phyloP scores from a whole-genome alignment of 2,888 invertebrate species.

The Cerastis leucographa region DNA sequence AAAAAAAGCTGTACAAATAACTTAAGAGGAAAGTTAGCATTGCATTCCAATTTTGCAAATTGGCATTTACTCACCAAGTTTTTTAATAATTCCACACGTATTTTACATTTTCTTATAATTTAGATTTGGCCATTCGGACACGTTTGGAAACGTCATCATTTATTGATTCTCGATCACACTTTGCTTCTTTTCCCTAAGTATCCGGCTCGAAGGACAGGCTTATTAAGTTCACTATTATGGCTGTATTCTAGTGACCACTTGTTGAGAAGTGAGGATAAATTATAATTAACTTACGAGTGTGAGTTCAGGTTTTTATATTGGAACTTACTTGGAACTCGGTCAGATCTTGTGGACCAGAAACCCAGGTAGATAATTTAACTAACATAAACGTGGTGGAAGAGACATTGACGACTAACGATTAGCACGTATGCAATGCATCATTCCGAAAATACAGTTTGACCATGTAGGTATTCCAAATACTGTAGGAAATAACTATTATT shows the following conservation, averaged over 20 bases:
- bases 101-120: background rate
- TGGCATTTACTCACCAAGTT: too few species aligned
- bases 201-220: conserved; percentile 2
- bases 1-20: background rate
- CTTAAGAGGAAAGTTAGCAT: too few species aligned
- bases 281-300: background rate
- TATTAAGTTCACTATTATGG: conserved; percentile 18
- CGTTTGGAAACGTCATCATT: background rate
- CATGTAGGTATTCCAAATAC: too few species aligned
- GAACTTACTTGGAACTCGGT: background rate
- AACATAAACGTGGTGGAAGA: background rate
- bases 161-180: conserved; percentile 17
- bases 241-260: conserved; percentile 28
- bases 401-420: too few species aligned
- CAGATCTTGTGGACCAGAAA: background rate
- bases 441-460: too few species aligned
- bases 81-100: background rate
- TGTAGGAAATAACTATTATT: too few species aligned
- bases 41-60: too few species aligned
- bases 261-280: conserved; percentile 17
- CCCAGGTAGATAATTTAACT: background rate
- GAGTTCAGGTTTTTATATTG: background rate
- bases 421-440: too few species aligned
- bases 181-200: background rate
- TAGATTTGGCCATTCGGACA: background rate